These are phyloP conservation scores for Opisthograptis luteolata DNA, from an alignment of 2,888 invertebrate species.

Conservation along the genomic window DNA sequence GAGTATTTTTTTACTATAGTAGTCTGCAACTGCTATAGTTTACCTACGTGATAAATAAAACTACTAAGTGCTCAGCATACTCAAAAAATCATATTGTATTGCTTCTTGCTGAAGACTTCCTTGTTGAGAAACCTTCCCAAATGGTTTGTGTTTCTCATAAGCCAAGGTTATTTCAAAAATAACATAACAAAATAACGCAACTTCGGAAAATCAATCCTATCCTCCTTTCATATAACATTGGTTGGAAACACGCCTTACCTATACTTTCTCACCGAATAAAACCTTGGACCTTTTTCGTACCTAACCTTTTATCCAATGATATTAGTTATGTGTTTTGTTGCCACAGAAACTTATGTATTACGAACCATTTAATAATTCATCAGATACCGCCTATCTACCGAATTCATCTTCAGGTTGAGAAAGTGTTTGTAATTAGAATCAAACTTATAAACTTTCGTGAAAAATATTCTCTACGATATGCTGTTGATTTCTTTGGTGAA, in stretches of 20 bases:
- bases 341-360: slow-evolving; percentile 23
- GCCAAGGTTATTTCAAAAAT: slow-evolving; percentile 66
- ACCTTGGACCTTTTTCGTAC: slow-evolving; percentile 24
- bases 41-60: slow-evolving; percentile 1
- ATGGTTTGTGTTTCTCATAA: slow-evolving; percentile 57
- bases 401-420: neutral
- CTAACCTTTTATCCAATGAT: slow-evolving; percentile 4
- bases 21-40: neutral
- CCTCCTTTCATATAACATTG: slow-evolving; percentile 37
- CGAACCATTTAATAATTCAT: neutral
- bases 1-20: slow-evolving; percentile 11
- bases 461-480: slow-evolving; percentile 37
- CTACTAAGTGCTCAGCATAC: neutral
- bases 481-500: slow-evolving; percentile 50
- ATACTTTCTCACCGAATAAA: slow-evolving; percentile 28
- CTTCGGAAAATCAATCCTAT: slow-evolving; percentile 48
- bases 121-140: slow-evolving; percentile 69
- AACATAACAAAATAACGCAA: slow-evolving; percentile 43
- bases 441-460: slow-evolving; percentile 21
- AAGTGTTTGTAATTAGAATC: neutral
- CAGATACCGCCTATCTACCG: neutral
- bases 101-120: slow-evolving; percentile 50
- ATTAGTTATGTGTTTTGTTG: slow-evolving; percentile 19
- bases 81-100: slow-evolving; percentile 17
- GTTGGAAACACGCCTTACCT: slow-evolving; percentile 30